Base-by-base conservation (phyloP, 2,888 invertebrate species). In the Chrysolina oricalcia region DNA sequence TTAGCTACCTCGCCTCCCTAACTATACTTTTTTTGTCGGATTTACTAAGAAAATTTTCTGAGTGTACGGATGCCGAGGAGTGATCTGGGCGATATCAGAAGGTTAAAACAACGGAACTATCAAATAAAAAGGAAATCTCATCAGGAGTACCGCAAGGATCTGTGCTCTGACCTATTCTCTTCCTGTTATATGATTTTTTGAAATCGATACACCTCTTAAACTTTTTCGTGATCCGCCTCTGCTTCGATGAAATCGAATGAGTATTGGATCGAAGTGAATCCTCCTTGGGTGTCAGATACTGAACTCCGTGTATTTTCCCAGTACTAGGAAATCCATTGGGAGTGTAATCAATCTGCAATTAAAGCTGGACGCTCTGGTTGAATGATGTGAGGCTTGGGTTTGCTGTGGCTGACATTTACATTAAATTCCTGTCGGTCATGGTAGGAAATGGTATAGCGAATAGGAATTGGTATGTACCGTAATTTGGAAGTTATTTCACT, bases 261-360 rank as follows among this genome's bases (percentile, higher is more conserved):
- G 48, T 35, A 59, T 66, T 59, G 68, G 63, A 73, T 67, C 62
- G 41, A 73, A 68, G 59, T 63, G 35, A 62, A 21, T 56, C 35
- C 48, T 46, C 50, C 59, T 68, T 53, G 50, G 68, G 72, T 73
- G 67, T 73, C 72, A 65, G 48, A 63, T 68, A 67, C 27, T 40
- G 50, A 50, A 48, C 67, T 50, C 21, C 48, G 62, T 63, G 72
- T 68, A 68, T 59, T 68, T 73, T 68, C 27, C 35, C 62, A 67
- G 46, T 68, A 73, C 72, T 66, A 72, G 72, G 66, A 66, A 72
- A 66, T 72, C 59, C 56, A 67, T 73, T 73, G 63, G 50, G 48
- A 21, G 9, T 68, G 67, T 62, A 68, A 73, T 73, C 67, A 67
- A 59, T 59, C 59, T 59, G 67, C 63, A 73, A 73, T 73, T 67